Evolutionary conservation across 2,797 vertebrate species (phyloP).

Genomic region (Muscicapa comitata): DNA sequence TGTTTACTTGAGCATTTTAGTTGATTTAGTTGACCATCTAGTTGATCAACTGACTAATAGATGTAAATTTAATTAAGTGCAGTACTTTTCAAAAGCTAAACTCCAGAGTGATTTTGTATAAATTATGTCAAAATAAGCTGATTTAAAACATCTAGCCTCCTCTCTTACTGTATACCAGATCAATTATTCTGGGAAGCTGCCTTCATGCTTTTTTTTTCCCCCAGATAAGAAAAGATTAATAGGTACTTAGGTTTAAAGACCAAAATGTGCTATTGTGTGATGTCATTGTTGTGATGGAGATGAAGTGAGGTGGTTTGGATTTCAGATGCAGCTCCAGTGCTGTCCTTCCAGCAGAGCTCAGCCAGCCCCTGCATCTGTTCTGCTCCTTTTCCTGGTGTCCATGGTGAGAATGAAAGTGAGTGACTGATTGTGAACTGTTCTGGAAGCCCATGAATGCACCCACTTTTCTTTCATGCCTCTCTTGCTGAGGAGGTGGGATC

Average conservation of each 20-base stretch:
- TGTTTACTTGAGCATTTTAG: background rate
- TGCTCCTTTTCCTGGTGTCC: background rate
- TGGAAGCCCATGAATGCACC: background rate
- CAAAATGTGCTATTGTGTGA: background rate
- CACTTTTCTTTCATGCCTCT: background rate
- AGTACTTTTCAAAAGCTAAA: background rate
- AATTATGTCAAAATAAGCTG: conserved; percentile 27
- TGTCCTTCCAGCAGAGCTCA: background rate
- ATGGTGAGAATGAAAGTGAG: background rate
- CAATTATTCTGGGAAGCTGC: conserved; percentile 49
- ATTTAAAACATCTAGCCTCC: conserved; percentile 26
- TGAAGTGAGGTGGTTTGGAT: background rate
- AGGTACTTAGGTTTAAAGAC: conserved; percentile 8
- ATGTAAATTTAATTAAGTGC: conserved; percentile 43
- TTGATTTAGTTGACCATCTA: conserved; percentile 53
- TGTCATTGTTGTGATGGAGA: background rate
- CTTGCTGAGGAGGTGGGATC: background rate
- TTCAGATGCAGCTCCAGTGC: background rate
- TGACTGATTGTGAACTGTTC: background rate
- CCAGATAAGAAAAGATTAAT: conserved; percentile 26
- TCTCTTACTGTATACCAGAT: conserved; percentile 24
- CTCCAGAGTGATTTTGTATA: background rate
- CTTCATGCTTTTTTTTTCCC: background rate
- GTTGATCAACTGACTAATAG: conserved; percentile 37
- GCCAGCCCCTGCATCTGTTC: background rate